Evolutionary conservation across 2,888 invertebrate genomes (phyloP), one percentile per base, ranked within the genome.

Genomic region (Lomographa bimaculata): DNA sequence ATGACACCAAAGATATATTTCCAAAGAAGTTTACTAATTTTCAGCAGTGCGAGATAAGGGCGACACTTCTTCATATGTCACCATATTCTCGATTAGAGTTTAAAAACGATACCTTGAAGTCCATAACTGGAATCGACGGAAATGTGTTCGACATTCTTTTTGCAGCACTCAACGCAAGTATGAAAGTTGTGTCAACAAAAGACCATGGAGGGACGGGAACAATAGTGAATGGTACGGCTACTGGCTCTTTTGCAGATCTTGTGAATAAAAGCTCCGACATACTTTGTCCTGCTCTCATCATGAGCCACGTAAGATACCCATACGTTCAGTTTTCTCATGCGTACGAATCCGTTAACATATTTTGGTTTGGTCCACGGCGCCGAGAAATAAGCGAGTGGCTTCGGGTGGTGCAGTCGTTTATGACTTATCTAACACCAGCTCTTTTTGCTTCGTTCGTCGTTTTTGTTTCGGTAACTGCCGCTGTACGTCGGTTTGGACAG

Each of bases 21-120:
- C 64, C 67, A 1, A 64, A 50, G 18, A 83, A 81, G 45, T 76
- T 66, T 34, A 40, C 18, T 1, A 74, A 80, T 46, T 79, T 79
- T 34, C 44, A 76, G 20, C 55, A 63, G 17, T 83, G 82, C 44
- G 68, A 72, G 2, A 56, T 79, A 1, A 65, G 50, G 53, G 43
- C 60, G 0, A 55, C 60, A 3, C 26, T 64, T 5, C 17, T 69
- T 7, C 47, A 64, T 8, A 47, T 61, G 16, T 16, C 49, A 8
- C 75, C 78, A 0, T 72, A 64, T 40, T 36, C 62, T 0, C 33
- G 38, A 16, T 11, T 65, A 5, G 21, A 46, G 5, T 44, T 40
- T 18, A 44, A 52, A 26, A 67, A 75, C 24, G 57, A 53, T 20
- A 62, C 43, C 9, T 36, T 66, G 1, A 49, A 33, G 1, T 50